phyloP scores from a whole-genome alignment of 2,797 vertebrate genomes.

The Artibeus jamaicensis region DNA sequence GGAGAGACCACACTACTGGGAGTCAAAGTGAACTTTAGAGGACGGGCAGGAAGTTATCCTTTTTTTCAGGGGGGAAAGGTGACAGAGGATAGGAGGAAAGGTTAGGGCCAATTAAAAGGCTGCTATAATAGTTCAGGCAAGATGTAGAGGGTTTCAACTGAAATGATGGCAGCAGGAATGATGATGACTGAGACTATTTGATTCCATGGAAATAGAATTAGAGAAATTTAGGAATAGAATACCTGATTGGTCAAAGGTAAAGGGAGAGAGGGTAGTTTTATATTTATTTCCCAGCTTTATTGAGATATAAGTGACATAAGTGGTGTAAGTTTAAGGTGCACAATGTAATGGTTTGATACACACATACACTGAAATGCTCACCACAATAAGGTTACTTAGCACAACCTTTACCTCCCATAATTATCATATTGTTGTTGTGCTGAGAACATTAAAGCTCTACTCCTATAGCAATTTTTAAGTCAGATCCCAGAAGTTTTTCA shows the following conservation, averaged over 20 bases:
- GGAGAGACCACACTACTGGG: background rate
- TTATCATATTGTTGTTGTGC: background rate
- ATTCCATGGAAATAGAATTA: background rate
- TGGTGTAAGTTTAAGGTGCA: background rate
- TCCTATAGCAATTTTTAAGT: background rate
- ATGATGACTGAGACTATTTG: background rate
- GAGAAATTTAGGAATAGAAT: conserved; percentile 12
- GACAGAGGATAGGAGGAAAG: background rate
- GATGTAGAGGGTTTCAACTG: background rate
- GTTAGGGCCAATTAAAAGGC: background rate
- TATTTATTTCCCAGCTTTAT: background rate
- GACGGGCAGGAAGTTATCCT: background rate
- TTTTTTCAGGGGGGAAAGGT: background rate
- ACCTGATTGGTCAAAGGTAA: conserved; percentile 7
- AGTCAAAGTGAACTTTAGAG: background rate
- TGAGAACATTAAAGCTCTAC: background rate
- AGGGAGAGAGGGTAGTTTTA: background rate
- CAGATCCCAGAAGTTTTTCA: background rate
- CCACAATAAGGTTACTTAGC: background rate
- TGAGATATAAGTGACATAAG: background rate
- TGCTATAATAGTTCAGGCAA: background rate
- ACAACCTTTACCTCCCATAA: background rate
- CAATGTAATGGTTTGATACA: background rate
- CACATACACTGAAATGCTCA: background rate
- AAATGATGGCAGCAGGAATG: background rate